Base-by-base conservation (phyloP, 2,888 invertebrate species). In the Microctonus aethiopoides region DNA sequence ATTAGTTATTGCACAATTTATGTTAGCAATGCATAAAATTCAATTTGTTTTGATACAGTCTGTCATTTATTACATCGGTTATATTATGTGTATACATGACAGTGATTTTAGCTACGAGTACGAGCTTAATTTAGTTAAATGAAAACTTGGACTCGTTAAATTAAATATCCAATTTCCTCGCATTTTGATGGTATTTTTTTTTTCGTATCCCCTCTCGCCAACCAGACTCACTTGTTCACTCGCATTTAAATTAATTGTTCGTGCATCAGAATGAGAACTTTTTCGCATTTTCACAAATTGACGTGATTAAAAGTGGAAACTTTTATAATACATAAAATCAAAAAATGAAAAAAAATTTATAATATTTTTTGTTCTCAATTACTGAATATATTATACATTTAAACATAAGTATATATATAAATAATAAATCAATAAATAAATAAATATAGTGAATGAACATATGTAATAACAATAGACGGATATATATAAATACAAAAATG, bases 171-270 rank as follows among this genome's bases (percentile, higher is more conserved):
- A 46, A 46, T 46, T 46, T 46, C 46, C 46, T 46, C 46, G 16
- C 16, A 46, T 46, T 46, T 46, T 46, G 16, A 46, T 46, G 16
- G 36, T 46, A 39, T 64, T 59, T 54, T 34, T 61, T 11, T n/a
- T 51, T 51, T 29, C n/a, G 5, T 6, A 4, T 46, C 16, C 9
- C 16, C 7, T 46, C 36, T 10, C 36, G 36, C 36, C 4, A 4
- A 7, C 6, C 5, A 1, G 20, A 7, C 6, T 22, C 39, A 24
- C 41, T 62, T 10, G 16, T 29, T 61, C 61, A 3, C 22, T 22
- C 36, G 7, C 61, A 13, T 62, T 39, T 10, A n/a, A 29, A 24
- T 39, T 63, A 51, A 32, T 36, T 72, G 32, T 64, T 46, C 46
- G 6, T 46, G 29, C 36, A 46, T 26, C 41, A 46, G n/a, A 46